phyloP scores from a whole-genome alignment of 2,888 invertebrate species.

The Hemicrepidius hirtus region DNA sequence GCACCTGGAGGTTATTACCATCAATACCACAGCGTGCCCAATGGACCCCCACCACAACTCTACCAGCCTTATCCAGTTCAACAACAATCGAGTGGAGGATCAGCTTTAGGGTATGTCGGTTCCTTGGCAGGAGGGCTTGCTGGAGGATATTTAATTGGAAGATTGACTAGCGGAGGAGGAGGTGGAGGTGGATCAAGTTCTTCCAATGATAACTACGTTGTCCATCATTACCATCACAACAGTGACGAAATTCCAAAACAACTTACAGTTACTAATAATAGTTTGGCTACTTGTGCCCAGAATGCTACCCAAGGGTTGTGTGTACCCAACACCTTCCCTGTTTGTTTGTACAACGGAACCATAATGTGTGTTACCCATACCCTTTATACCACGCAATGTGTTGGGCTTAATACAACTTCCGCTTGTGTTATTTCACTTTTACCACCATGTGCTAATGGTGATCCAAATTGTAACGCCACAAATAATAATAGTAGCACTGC shows the following conservation, averaged over 20 bases:
- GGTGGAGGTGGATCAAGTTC: no score
- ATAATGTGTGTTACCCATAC: conserved; percentile 69
- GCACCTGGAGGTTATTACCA: conserved; percentile 40
- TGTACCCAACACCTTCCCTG: conserved; percentile 66
- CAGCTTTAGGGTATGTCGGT: conserved; percentile 43
- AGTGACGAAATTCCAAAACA: conserved; percentile 62
- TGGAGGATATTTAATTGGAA: conserved; percentile 46
- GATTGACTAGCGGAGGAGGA: conserved; percentile 36
- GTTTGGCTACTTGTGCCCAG: conserved; percentile 65
- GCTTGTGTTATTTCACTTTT: conserved; percentile 65
- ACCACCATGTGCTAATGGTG: conserved; percentile 63
- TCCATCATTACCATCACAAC: conserved; percentile 69
- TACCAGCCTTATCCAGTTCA: conserved; percentile 39
- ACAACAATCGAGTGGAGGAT: conserved; percentile 40
- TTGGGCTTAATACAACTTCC: conserved; percentile 58
- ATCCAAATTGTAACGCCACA: conserved; percentile 62
- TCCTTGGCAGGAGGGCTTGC: conserved; percentile 45
- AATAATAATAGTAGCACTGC: conserved; percentile 58
- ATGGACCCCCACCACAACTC: conserved; percentile 38
- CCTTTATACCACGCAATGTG: conserved; percentile 65
- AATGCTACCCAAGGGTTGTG: conserved; percentile 66
- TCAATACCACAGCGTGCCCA: conserved; percentile 8
- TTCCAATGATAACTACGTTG: conserved; percentile 63
- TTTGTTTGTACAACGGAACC: conserved; percentile 68
- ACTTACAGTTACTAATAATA: conserved; percentile 64